These are phyloP conservation scores for Aphelenchoides besseyi DNA, from an alignment of 1,140 invertebrate species.

Conservation along the genomic window DNA sequence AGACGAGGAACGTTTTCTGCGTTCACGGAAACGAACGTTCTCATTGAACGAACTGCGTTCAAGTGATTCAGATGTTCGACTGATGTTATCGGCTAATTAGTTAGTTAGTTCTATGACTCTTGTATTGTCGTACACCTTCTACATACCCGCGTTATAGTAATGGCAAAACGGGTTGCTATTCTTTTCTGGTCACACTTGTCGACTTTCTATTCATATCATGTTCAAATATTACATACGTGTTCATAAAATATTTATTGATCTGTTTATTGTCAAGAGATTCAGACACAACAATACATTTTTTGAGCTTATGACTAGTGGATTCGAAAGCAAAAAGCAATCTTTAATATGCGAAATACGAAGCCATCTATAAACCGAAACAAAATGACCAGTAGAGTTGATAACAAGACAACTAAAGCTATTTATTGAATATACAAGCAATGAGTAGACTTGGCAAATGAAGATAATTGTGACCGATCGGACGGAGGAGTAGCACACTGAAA, in stretches of 20 bases:
- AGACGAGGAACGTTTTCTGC: neutral
- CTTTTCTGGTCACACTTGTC: neutral
- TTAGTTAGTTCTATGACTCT: no score
- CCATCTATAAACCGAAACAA: neutral
- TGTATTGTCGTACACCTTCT: no score
- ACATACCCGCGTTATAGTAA: no score
- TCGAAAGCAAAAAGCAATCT: neutral
- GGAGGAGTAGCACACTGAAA: neutral
- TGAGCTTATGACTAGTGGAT: neutral
- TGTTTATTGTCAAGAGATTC: no score
- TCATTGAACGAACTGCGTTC: constrained; percentile 2
- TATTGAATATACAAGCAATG: neutral
- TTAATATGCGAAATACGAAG: neutral
- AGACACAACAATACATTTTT: neutral
- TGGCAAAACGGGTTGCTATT: no score
- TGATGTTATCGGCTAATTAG: neutral
- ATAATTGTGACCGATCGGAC: neutral
- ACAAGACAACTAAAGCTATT: neutral
- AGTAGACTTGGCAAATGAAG: no score
- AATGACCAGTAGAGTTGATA: neutral
- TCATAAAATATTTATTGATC: constrained; percentile 7
- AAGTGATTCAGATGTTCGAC: neutral
- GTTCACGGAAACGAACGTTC: neutral
- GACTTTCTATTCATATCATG: no score
- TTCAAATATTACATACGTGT: no score